A percentile compares a stretch with the other conserved stretches of the same genome.
These are phyloP conservation scores for Drosophila yooni DNA, from an alignment of 2,888 invertebrate genomes.

Conservation along the genomic window DNA sequence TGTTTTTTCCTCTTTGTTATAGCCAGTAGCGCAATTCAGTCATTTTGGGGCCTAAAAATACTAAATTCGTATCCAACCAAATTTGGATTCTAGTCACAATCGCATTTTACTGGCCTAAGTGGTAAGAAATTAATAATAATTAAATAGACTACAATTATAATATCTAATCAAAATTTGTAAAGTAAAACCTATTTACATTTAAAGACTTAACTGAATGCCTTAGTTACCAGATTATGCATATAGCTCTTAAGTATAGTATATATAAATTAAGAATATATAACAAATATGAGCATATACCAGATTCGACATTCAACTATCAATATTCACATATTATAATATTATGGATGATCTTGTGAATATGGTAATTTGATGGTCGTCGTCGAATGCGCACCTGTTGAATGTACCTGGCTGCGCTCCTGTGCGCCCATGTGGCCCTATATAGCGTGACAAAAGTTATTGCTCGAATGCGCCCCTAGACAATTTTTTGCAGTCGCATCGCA, in stretches of 20 bases:
- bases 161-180: neutral
- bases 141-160: neutral
- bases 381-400: constrained; percentile 27
- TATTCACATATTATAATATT: neutral
- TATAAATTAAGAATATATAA: neutral
- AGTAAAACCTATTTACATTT: neutral
- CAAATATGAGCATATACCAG: neutral
- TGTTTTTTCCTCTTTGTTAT: constrained; percentile 8
- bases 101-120: no score
- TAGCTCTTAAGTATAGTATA: neutral
- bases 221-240: neutral
- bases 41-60: neutral
- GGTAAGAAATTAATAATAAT: neutral
- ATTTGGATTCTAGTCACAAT: neutral
- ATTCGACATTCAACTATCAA: neutral
- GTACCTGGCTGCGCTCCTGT: constrained; percentile 24
- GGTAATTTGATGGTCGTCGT: neutral
- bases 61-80: neutral
- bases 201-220: neutral
- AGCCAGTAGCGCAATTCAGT: constrained; percentile 1
- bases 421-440: constrained; percentile 47
- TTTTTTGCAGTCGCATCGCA: constrained; percentile 54
- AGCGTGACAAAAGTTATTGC: constrained; percentile 81
- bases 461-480: constrained; percentile 74
- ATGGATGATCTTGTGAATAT: neutral